Base-by-base conservation (phyloP, 2,797 vertebrate species). In the Crocidura indochinensis region DNA sequence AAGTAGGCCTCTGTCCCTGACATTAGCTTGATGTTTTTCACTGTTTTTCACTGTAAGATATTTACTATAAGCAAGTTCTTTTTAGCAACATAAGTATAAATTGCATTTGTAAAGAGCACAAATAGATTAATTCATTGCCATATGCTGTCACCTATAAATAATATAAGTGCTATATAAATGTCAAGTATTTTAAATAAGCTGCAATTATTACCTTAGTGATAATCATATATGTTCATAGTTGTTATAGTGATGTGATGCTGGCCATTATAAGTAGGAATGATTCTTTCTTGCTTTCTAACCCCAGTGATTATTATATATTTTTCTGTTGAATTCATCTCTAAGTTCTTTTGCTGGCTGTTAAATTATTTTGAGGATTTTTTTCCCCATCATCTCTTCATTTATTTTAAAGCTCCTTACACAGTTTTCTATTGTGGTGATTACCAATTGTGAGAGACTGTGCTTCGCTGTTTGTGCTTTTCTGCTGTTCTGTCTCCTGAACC, bases 171-270 rank as follows among this genome's bases (percentile, higher is more conserved):
- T 74, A 67, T 8, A 44, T 27, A 76, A 78, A 88, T 88, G 62
- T 8, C 73, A 76, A 86, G 62, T 84, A 87, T 73, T 76, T 93
- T 64, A 83, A 80, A 69, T 31, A 84, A 76, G 6, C 51, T 73
- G 26, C 72, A 64, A 10, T 94, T 85, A 85, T 44, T 64, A 62
- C 62, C 8, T 29, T 31, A 46, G 9, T 60, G 88, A 76, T 79
- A 68, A 84, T 56, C 22, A 14, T 26, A 22, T 73, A 0, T 68
- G 79, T 79, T 53, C 44, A 31, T 10, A 80, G 49, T 73, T 76
- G 47, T 53, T 20, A 82, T 64, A 91, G 10, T 10, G 64, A 71
- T 26, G 11, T 22, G 44, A 51, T 65, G 26, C 20, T 46, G 84
- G 75, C 46, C 22, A 64, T 81, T 87, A 84, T 76, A 62, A 49